Evolutionary conservation across 2,888 invertebrate species (phyloP), one percentile per base, ranked within the genome.

Genomic region (Lepidochrysops patricia): DNA sequence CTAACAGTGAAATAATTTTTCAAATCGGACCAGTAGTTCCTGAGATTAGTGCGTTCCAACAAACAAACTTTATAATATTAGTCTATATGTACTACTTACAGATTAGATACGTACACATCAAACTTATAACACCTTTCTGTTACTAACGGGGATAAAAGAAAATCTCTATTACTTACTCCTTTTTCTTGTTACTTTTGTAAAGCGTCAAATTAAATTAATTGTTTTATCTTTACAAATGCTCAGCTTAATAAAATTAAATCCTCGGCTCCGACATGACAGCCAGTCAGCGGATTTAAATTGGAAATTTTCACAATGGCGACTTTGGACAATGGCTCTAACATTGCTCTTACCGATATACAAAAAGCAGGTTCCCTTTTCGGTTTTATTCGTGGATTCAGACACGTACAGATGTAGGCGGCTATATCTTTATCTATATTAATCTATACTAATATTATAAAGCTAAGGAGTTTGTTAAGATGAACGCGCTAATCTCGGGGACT

Each of bases 181-280:
- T n/a, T n/a, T n/a, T 13, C n/a, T 29, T 52, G 15, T 6, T 29
- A 15, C 52, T 15, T 27, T 27, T 29, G 13, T 15, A 27, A 52
- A 54, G 50, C 15, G 50, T 43, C 58, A 58, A 48, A 58, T 52
- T 5, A 50, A 58, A 58, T 58, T 58, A 58, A 58, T 58, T 58
- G 34, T 58, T 34, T 52, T 50, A 48, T 50, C 58, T 35, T 58
- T n/a, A 29, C 50, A 34, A 58, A 25, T 48, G 58, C 50, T 58
- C 58, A 58, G 58, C 58, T 32, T 52, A 50, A 58, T 50, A 58
- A 13, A 34, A 50, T 58, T 52, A 58, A 58, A 50, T 35, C 49
- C 49, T 49, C 48, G 49, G 26, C 32, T 54, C 29, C 4, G 54
- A 54, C 19, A 29, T 29, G 54, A 54, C 54, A 29, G 19, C 54